Evolutionary conservation across 2,113 vertebrate species (phyloP).

Genomic region (Melanerpes aurifrons): DNA sequence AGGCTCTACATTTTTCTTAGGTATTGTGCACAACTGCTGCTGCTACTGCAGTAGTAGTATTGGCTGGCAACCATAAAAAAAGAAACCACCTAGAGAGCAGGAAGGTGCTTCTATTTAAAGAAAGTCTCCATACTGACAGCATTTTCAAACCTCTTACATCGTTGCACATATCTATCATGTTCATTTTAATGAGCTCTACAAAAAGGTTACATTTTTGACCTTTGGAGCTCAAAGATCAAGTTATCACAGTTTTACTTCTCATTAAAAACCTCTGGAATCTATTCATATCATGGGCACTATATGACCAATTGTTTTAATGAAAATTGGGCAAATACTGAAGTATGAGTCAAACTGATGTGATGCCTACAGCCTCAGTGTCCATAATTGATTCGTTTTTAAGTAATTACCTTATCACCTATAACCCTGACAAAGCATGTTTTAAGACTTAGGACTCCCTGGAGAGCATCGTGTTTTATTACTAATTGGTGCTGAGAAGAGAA

Average conservation of each 20-base stretch:
- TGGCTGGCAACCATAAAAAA: background rate
- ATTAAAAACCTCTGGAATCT: slow-evolving; percentile 36
- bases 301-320: slow-evolving; percentile 39
- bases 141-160: background rate
- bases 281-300: slow-evolving; percentile 14
- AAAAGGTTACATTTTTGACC: slow-evolving; percentile 42
- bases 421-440: slow-evolving; percentile 27
- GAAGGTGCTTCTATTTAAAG: background rate
- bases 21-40: background rate
- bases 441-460: slow-evolving; percentile 29
- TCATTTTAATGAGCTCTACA: slow-evolving; percentile 63
- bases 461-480: background rate
- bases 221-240: slow-evolving; percentile 50
- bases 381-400: slow-evolving; percentile 55
- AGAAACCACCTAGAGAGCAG: background rate
- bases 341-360: slow-evolving; percentile 26
- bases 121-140: background rate
- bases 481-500: slow-evolving; percentile 34
- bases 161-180: background rate
- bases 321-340: slow-evolving; percentile 32
- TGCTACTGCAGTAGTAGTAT: background rate
- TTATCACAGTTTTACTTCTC: slow-evolving; percentile 37
- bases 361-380: slow-evolving; percentile 33
- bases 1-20: background rate
- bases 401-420: slow-evolving; percentile 62